These are phyloP conservation scores for Diabrotica virgifera DNA, from an alignment of 1,140 invertebrate species.

Conservation along the genomic window DNA sequence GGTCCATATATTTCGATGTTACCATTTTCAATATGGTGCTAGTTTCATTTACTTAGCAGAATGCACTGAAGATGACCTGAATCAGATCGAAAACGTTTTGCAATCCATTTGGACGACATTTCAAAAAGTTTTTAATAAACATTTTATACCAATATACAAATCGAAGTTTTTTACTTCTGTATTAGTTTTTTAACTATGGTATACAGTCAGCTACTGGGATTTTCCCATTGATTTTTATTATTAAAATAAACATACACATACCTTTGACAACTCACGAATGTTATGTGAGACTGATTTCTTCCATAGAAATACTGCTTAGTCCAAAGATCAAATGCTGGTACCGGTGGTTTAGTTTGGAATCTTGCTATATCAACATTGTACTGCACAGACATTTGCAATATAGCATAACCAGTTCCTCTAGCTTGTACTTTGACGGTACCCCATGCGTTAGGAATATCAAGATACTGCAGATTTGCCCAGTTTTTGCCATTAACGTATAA, in stretches of 20 bases:
- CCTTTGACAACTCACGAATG: slow-evolving; percentile 78
- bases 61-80: too few relatives aligned
- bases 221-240: too few relatives aligned
- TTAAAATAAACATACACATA: slow-evolving; percentile 44
- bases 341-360: slow-evolving; percentile 82
- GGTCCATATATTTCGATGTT: too few relatives aligned
- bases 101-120: too few relatives aligned
- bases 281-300: slow-evolving; percentile 90
- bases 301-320: slow-evolving; percentile 76
- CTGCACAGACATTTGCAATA: slow-evolving; percentile 90
- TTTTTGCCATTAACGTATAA: slow-evolving; percentile 74
- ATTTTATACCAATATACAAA: too few relatives aligned
- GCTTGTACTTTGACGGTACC: slow-evolving; percentile 88
- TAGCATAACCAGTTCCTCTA: slow-evolving; percentile 86
- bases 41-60: too few relatives aligned
- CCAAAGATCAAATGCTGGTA: slow-evolving; percentile 70
- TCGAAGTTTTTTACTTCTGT: too few relatives aligned
- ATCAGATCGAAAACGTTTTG: too few relatives aligned
- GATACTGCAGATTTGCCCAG: slow-evolving; percentile 69
- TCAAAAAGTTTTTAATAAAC: too few relatives aligned
- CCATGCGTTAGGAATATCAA: slow-evolving; percentile 87
- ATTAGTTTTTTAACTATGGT: too few relatives aligned
- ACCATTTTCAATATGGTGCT: too few relatives aligned
- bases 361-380: slow-evolving; percentile 89
- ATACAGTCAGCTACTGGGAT: too few relatives aligned